These are phyloP conservation scores for Myopa tessellatipennis DNA, from an alignment of 2,888 invertebrate species.

Conservation along the genomic window DNA sequence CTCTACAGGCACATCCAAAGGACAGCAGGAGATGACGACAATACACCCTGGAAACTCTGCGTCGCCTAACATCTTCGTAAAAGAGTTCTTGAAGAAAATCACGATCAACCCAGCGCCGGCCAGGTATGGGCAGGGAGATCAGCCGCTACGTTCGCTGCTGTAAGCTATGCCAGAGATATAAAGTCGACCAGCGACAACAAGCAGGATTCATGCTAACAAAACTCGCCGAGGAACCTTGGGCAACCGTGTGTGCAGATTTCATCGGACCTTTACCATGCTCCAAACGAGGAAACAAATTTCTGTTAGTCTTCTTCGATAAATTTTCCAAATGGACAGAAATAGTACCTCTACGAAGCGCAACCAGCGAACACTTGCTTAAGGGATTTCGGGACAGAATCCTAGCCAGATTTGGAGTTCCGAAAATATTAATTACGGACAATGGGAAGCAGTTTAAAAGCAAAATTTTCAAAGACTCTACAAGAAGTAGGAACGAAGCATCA, in stretches of 20 bases:
- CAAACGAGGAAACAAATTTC: slow-evolving; percentile 3
- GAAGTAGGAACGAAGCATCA: background rate
- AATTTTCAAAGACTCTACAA: no score
- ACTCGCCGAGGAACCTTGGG: no score
- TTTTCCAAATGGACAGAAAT: no score
- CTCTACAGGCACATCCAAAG: no score
- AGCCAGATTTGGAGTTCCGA: background rate
- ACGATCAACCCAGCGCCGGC: slow-evolving; percentile 1
- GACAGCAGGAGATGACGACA: no score
- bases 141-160: no score
- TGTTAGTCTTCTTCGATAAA: slow-evolving; percentile 18
- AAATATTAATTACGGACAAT: background rate
- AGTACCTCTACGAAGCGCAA: background rate
- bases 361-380: background rate
- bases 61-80: no score
- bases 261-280: slow-evolving; percentile 18
- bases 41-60: no score
- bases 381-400: slow-evolving; percentile 3
- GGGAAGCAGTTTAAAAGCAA: background rate
- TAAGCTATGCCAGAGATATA: no score
- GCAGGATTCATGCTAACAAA: no score
- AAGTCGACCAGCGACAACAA: no score
- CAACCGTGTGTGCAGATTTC: slow-evolving; percentile 1
- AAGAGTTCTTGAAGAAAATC: slow-evolving; percentile 26
- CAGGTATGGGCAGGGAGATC: no score